A percentile compares a stretch with the other conserved stretches of the same genome.
phyloP scores from a whole-genome alignment of 1,140 invertebrate genomes.

The Drosophila murphyi region DNA sequence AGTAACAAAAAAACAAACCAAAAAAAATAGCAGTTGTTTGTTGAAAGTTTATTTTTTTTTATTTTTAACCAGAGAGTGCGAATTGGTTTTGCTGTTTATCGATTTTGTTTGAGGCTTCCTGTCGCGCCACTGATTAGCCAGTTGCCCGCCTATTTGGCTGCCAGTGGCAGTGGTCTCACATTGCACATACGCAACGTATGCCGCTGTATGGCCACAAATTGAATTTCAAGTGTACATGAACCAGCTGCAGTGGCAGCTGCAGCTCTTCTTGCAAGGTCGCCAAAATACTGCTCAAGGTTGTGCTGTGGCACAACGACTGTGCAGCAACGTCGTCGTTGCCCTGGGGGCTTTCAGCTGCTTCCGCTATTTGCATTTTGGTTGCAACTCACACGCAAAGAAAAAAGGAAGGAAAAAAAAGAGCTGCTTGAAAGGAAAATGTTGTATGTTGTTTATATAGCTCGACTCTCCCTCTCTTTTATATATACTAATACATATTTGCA shows the following conservation, averaged over 20 bases:
- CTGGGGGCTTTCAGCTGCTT: conserved; percentile 32
- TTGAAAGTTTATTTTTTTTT: conserved; percentile 34
- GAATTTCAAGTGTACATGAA: conserved; percentile 57
- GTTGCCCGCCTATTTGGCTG: conserved; percentile 39
- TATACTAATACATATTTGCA: conserved; percentile 56
- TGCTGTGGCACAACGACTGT: conserved; percentile 4
- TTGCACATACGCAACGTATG: conserved; percentile 70
- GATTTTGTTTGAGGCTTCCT: conserved; percentile 48
- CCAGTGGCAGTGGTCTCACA: conserved; percentile 32
- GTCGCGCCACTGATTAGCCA: conserved; percentile 32
- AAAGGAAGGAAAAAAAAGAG: conserved; percentile 37
- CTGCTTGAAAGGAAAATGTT: conserved; percentile 69
- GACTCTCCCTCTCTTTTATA: conserved; percentile 9
- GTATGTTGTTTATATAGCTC: conserved; percentile 64
- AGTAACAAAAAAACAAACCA: conserved; percentile 16
- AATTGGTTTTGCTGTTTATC: conserved; percentile 53
- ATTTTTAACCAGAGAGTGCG: conserved; percentile 33
- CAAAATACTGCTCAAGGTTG: conserved; percentile 50
- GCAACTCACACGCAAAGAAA: conserved; percentile 54
- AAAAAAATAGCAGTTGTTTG: conserved; percentile 31
- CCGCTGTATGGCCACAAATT: conserved; percentile 44
- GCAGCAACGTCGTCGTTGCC: background rate
- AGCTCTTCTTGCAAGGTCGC: conserved; percentile 34
- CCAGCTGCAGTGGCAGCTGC: conserved; percentile 16
- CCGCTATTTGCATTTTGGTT: conserved; percentile 70